These are phyloP conservation scores for Ctena decussata DNA, from an alignment of 2,888 invertebrate genomes.

Conservation along the genomic window DNA sequence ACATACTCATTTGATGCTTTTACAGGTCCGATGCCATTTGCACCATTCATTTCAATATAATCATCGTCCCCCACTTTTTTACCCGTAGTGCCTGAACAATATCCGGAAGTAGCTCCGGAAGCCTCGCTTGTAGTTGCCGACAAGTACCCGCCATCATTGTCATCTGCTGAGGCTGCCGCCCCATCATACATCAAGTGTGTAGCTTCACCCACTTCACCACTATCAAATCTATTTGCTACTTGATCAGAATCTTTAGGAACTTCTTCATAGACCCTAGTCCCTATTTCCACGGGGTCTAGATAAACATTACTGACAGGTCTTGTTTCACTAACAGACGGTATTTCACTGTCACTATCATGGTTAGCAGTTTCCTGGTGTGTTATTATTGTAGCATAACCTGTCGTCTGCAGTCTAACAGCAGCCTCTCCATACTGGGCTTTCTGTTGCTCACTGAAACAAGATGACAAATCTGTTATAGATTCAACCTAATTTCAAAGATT, in stretches of 20 bases:
- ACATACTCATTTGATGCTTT: background rate
- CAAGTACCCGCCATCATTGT: conserved; percentile 17
- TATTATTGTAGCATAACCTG: conserved; percentile 54
- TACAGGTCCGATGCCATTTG: conserved; percentile 19
- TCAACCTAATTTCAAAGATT: too few species aligned
- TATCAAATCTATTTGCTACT: conserved; percentile 1
- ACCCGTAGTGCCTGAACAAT: conserved; percentile 16
- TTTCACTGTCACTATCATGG: conserved; percentile 15
- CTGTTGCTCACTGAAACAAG: conserved; percentile 61
- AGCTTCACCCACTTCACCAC: conserved; percentile 23
- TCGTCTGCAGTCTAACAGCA: conserved; percentile 58
- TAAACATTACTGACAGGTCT: conserved; percentile 74
- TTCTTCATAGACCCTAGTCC: conserved; percentile 70
- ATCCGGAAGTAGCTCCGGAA: conserved; percentile 47
- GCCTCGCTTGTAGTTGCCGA: conserved; percentile 36
- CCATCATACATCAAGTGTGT: conserved; percentile 44
- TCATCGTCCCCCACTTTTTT: conserved; percentile 32
- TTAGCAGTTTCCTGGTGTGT: conserved; percentile 12
- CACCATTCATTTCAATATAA: conserved; percentile 63
- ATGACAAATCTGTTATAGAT: too few species aligned
- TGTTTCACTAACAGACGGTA: background rate
- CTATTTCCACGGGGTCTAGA: conserved; percentile 70
- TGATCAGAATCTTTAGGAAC: conserved; percentile 68
- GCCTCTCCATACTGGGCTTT: conserved; percentile 43
- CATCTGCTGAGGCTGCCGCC: conserved; percentile 39